Base-by-base conservation (phyloP, 2,113 vertebrate genomes). In the Lutjanus erythropterus region DNA sequence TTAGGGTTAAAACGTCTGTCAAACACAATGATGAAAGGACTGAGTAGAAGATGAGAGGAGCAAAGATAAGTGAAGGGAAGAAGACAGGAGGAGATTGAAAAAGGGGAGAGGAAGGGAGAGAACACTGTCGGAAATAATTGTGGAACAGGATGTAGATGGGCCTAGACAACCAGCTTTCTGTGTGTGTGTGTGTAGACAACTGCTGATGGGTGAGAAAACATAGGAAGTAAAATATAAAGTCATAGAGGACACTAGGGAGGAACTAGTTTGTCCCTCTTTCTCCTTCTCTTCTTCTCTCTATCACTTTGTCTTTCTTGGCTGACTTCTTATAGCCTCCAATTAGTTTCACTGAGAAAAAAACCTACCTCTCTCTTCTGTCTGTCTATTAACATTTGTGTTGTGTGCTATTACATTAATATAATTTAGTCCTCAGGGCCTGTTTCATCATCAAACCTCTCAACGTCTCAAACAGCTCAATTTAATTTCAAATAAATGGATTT, bases 401-500 rank as follows among this genome's bases (percentile, higher is more conserved):
- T 61, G 41, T 53, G 29, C 25, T 67, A 27, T 62, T 71, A 64
- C 21, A 65, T 56, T 58, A 58, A 47, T 61, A 64, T 53, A 60
- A 81, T 84, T 72, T 61, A 53, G 55, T 74, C 62, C 35, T 65
- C 25, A 15, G 27, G 68, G 39, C 27, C 42, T n/a, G 56, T 67
- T 78, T 85, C 68, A 77, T 86, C 76, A 85, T 73, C 29, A 61
- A 86, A 84, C 70, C 61, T 83, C 71, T 67, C 41, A 19, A 52
- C 5, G 4, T 59, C 71, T 69, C 35, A 46, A 75, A 69, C 49
- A 69, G 39, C 60, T 83, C 46, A 62, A 56, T 86, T 80, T 55
- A 42, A 71, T 82, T 86, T 76, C 5, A 83, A 86, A 87, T 71
- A 55, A 80, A 78, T 69, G 39, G 27, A 77, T 85, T 88, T 49